These are phyloP conservation scores for Coregonus sp. DNA, from an alignment of 2,797 vertebrate species.

Conservation along the genomic window DNA sequence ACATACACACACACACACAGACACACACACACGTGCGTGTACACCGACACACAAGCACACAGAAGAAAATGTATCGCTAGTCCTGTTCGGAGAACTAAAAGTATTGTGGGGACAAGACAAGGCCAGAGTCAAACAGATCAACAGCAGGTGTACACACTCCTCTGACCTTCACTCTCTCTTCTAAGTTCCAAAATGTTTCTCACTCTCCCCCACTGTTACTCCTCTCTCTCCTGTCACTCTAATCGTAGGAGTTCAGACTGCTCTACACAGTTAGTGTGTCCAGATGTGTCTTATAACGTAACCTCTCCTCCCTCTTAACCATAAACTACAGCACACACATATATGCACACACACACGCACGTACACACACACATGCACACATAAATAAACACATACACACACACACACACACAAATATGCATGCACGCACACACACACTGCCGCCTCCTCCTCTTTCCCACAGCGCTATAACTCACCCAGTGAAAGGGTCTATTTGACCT, in stretches of 20 bases:
- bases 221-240: too few species aligned
- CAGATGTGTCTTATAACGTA: not conserved
- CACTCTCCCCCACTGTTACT: too few species aligned
- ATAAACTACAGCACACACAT: not conserved
- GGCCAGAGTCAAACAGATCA: not conserved
- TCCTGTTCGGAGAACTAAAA: slow-evolving; percentile 9
- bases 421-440: not conserved
- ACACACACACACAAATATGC: not conserved
- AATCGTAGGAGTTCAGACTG: not conserved
- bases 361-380: not conserved
- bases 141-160: not conserved
- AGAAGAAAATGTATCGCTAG: not conserved
- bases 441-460: not conserved
- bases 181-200: not conserved
- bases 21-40: not conserved
- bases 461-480: not conserved
- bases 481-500: not conserved
- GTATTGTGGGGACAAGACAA: not conserved
- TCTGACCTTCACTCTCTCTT: not conserved
- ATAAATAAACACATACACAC: not conserved
- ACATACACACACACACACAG: not conserved
- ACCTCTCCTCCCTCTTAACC: not conserved
- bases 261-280: not conserved
- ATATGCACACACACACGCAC: not conserved
- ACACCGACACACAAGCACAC: too few species aligned